Base-by-base conservation (phyloP, 2,888 invertebrate genomes). In the Patella pellucida region DNA sequence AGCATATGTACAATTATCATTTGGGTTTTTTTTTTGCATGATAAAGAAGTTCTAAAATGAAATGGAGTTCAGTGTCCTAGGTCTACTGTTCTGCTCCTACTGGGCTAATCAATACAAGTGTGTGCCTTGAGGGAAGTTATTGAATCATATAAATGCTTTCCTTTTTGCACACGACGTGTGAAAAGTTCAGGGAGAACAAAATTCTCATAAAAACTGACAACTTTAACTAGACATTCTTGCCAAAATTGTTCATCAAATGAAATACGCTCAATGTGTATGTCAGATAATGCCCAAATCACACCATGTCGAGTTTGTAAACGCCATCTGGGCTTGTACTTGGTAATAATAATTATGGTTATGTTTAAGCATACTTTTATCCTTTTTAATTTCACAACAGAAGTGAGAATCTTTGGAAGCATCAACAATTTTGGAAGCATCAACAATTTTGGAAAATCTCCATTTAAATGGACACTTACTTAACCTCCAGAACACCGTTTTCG, bases 291-390 rank as follows among this genome's bases (percentile, higher is more conserved):
- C 72, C 56, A 72, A 19, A 72, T 56, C 52, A 72, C 72, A 54
- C 72, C 72, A 54, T 16, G 4, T 19, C 9, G 31, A 19, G 14
- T 27, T 56, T 31, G 72, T 54, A 15, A 72, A 12, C 14, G 54
- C 16, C 72, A 72, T 72, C 56, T 72, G 72, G 27, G 23, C 56
- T 27, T 72, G 72, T 7, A 72, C 41, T n/a, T 72, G 72, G 16
- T 31, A 72, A 27, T 56, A 62, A 19, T 62, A 62, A 62, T 62
- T 62, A 19, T 62, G 19, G 9, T 19, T 62, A 62, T 19, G 62
- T 62, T 62, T 62, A n/a, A 62, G 62, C n/a, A 62, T 62, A 62
- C 19, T 19, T 62, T 62, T 62, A 15, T 62, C 19, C 19, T 62
- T 62, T n/a, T 62, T 62, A 5, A 62, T 62, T 62, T 62, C 62